Conservation (phyloP, 23 tunicate genomes). For the Phallusia fumigata region DNA sequence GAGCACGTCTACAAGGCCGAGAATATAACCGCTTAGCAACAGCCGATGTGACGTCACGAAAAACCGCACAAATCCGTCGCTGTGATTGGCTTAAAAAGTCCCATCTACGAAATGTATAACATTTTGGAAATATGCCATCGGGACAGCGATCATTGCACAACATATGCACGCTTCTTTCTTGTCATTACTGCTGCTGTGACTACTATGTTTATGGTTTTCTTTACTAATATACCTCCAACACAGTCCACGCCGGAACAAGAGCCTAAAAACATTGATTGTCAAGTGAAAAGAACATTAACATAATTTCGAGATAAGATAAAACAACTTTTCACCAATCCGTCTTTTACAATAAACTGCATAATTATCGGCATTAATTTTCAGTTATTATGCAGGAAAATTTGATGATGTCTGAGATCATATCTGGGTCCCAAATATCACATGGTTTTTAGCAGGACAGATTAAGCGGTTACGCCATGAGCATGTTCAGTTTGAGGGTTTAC, state of each 20-base stretch:
- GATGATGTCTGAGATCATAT: not conserved
- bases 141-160: not conserved
- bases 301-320: not conserved
- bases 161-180: not conserved
- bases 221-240: not conserved
- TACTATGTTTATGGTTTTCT: not conserved
- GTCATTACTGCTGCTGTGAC: not conserved
- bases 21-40: no score
- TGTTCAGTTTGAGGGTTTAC: not conserved
- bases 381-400: not conserved
- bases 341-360: not conserved
- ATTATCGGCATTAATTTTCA: not conserved
- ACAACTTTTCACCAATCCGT: not conserved
- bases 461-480: not conserved
- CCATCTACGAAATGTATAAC: no score
- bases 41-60: no score
- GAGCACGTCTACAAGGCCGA: no score
- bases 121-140: no score
- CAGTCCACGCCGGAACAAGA: not conserved
- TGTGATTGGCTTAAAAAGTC: no score
- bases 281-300: not conserved
- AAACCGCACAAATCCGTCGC: no score
- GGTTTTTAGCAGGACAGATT: not conserved
- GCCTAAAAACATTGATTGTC: not conserved
- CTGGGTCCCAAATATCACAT: not conserved